These are phyloP conservation scores for Drosophila burlai DNA, from an alignment of 1,140 invertebrate species.

Conservation along the genomic window DNA sequence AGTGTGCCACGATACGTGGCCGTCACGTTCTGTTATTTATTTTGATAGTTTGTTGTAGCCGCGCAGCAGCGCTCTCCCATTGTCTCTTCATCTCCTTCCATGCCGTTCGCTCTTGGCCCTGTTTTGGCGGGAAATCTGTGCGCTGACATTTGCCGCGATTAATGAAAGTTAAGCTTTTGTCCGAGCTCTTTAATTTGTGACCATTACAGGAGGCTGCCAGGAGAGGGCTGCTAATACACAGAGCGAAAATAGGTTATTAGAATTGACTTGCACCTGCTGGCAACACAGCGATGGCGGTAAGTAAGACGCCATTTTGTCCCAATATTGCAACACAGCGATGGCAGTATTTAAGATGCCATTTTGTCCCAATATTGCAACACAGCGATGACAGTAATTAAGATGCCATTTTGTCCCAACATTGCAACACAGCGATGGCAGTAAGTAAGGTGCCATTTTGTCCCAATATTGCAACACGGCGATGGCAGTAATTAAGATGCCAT, in stretches of 20 bases:
- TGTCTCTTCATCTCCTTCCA: not conserved
- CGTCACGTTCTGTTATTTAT: conserved; percentile 73
- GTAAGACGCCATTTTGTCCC: no score
- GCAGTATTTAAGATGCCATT: no score
- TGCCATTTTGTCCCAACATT: no score
- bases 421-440: no score
- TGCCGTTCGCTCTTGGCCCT: not conserved
- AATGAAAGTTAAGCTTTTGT: conserved; percentile 63
- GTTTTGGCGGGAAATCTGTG: conserved; percentile 59
- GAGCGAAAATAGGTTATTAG: not conserved
- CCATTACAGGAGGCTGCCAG: conserved; percentile 34
- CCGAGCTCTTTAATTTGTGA: conserved; percentile 68
- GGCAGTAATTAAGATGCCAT: no score
- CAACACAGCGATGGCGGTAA: no score
- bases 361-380: no score
- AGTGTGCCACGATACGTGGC: conserved; percentile 57
- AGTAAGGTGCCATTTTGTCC: no score
- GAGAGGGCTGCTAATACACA: not conserved
- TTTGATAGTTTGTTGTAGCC: conserved; percentile 60
- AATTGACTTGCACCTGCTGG: no score
- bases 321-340: no score
- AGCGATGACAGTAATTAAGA: no score
- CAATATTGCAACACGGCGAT: no score
- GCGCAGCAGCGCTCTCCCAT: not conserved
- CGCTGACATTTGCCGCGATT: conserved; percentile 73